Base-by-base conservation (phyloP, 1,140 invertebrate species). In the Himalopsyche phryganea region DNA sequence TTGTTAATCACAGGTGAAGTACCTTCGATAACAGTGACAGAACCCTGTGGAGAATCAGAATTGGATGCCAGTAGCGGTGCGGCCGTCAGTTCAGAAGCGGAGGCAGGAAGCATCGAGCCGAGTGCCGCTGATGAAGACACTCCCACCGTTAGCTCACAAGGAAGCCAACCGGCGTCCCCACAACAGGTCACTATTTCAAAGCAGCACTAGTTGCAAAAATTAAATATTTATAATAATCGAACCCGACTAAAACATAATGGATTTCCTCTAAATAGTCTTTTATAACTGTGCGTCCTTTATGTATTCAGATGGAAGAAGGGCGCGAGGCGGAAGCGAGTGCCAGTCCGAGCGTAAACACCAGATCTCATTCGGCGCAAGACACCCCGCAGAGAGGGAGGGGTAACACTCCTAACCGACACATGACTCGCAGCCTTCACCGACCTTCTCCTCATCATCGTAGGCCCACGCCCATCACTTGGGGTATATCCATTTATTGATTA, bases 311-410 rank as follows among this genome's bases (percentile, higher is more conserved):
- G 19, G 85, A 87, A 66, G 86, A 88, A 58, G 83, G 83, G 7
- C 79, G 84, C 18, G 86, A 88, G 66, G 85, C 84, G 4, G 86
- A 88, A 71, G 83, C 83, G 1, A 80, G 80, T 10, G 78, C 80
- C 0, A 81, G 79, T 6, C 79, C 38, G 18, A 19, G n/a, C 0
- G 14, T n/a, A 9, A 15, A 32, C 10, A 19, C 19, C 23, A 28
- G 23, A 28, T 28, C 23, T 28, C 23, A 28, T 28, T 28, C 23
- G 23, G 23, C 4, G 23, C 42, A 19, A 5, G n/a, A 20, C 14
- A 28, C 32, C 6, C 53, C 67, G 9, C 13, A 19, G 11, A n/a
- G 18, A 35, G 20, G 28, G 9, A 65, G 75, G n/a, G 69, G 69
- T n/a, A 65, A 67, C 28, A 62, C 60, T 10, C 63, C 59, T 18